phyloP scores from a whole-genome alignment of 2,113 vertebrate species.

The Nyctibius bracteatus region DNA sequence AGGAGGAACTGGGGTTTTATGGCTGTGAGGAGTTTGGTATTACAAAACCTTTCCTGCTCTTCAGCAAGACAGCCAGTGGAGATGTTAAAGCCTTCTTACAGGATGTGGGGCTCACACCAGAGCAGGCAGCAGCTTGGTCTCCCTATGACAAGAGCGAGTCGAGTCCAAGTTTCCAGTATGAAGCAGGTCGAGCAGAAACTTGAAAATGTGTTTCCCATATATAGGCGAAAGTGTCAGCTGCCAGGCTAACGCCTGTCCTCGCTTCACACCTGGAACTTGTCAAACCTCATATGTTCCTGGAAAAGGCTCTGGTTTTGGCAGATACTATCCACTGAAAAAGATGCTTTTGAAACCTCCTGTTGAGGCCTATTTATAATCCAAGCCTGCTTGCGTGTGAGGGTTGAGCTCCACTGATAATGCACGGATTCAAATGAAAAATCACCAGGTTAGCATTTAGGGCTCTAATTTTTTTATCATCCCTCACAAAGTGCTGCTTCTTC shows the following conservation, averaged over 20 bases:
- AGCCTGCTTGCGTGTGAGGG: neutral
- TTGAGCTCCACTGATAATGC: neutral
- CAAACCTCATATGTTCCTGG: neutral
- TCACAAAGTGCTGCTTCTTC: neutral
- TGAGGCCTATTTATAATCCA: neutral
- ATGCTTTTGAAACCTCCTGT: neutral
- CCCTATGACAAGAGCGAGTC: neutral
- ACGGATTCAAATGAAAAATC: neutral
- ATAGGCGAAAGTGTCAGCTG: neutral
- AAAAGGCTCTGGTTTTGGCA: constrained; percentile 13
- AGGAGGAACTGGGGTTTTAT: rapidly evolving
- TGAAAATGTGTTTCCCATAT: neutral
- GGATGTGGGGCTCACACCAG: too few species aligned
- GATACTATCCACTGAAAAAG: neutral
- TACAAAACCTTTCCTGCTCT: neutral
- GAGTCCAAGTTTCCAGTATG: neutral
- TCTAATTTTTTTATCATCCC: neutral
- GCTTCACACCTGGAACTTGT: neutral
- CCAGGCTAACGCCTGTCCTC: neutral
- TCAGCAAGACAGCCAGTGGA: neutral
- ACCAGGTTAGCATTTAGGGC: neutral
- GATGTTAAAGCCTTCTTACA: neutral
- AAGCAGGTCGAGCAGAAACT: neutral
- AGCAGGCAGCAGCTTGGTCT: neutral
- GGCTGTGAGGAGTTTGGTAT: neutral